Evolutionary conservation across 2,888 invertebrate species (phyloP).

Genomic region (Thymelicus sylvestris): DNA sequence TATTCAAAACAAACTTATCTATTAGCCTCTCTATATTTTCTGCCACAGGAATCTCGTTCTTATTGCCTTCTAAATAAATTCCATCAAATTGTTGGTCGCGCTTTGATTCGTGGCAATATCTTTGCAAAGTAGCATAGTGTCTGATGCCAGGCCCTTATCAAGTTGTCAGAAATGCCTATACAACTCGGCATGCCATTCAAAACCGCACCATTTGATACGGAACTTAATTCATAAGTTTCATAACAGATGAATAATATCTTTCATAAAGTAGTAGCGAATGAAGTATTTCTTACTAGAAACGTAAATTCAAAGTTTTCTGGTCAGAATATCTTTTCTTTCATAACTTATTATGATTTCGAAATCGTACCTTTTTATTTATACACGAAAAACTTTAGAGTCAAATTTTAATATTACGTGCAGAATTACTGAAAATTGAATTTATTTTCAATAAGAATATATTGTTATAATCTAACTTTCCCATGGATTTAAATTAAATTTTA

Average conservation of each 20-base stretch:
- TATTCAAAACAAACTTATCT: conserved; percentile 45
- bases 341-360: background rate
- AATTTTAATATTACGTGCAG: background rate
- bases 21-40: background rate
- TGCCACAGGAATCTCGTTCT: background rate
- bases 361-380: background rate
- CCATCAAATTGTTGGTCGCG: background rate
- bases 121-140: conserved; percentile 25
- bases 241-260: conserved; percentile 36
- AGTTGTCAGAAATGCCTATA: conserved; percentile 41
- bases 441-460: no score
- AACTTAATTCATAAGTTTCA: conserved; percentile 38
- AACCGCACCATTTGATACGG: conserved; percentile 36
- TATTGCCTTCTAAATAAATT: conserved; percentile 2
- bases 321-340: background rate
- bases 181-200: conserved; percentile 32
- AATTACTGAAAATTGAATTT: background rate
- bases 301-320: conserved; percentile 2
- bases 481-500: no score
- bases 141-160: conserved; percentile 47
- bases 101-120: background rate
- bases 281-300: conserved; percentile 15
- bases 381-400: background rate
- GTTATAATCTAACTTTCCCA: background rate
- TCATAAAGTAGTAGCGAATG: conserved; percentile 21